Evolutionary conservation across 2,888 invertebrate genomes (phyloP).

Genomic region (Scaptomyza reducta): DNA sequence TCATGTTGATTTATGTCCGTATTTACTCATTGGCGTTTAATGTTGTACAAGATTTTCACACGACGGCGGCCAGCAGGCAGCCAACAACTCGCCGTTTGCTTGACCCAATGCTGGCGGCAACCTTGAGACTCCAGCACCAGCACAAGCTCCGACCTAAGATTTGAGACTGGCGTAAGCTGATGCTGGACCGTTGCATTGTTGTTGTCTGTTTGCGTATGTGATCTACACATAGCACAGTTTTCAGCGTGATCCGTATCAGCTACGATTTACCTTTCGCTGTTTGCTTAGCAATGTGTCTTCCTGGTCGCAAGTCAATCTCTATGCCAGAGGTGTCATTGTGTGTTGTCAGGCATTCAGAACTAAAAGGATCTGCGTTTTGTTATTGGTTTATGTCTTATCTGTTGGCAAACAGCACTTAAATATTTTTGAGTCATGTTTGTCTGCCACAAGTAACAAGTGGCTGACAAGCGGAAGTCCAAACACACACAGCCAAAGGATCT

Average conservation of each 20-base stretch:
- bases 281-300: slow-evolving; percentile 25
- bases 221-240: slow-evolving; percentile 57
- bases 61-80: slow-evolving; percentile 34
- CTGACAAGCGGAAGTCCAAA: slow-evolving; percentile 67
- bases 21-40: slow-evolving; percentile 76
- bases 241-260: slow-evolving; percentile 19
- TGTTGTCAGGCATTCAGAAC: slow-evolving; percentile 46
- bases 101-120: slow-evolving; percentile 68
- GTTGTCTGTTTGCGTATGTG: neutral
- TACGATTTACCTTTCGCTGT: neutral
- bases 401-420: slow-evolving; percentile 68
- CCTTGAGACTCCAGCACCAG: slow-evolving; percentile 54
- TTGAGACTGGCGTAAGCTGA: slow-evolving; percentile 21
- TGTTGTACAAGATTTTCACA: slow-evolving; percentile 77
- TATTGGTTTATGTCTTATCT: slow-evolving; percentile 60
- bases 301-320: slow-evolving; percentile 29
- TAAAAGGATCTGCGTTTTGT: slow-evolving; percentile 50
- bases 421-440: slow-evolving; percentile 53
- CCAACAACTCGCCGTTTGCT: neutral
- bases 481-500: slow-evolving; percentile 21
- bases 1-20: slow-evolving; percentile 75
- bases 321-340: slow-evolving; percentile 55
- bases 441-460: slow-evolving; percentile 65
- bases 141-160: neutral
- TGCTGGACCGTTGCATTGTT: slow-evolving; percentile 19